Evolutionary conservation across 2,113 vertebrate genomes (phyloP).

Genomic region (Oxyruncus cristatus): DNA sequence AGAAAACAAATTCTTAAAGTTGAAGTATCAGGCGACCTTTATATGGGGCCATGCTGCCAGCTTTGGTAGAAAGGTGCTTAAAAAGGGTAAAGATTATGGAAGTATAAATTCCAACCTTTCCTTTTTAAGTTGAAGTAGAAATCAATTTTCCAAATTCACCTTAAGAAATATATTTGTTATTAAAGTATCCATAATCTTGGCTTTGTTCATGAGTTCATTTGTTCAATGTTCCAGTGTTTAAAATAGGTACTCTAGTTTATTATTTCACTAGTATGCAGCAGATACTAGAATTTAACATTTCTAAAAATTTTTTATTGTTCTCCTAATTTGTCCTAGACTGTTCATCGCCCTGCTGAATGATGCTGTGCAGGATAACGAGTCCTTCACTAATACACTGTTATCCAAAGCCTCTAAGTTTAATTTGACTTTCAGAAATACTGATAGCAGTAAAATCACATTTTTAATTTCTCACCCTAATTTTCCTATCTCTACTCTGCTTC

Average conservation of each 20-base stretch:
- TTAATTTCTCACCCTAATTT: constrained; percentile 39
- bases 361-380: constrained; percentile 38
- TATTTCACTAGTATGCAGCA: not conserved
- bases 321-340: constrained; percentile 44
- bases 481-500: constrained; percentile 39
- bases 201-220: not conserved
- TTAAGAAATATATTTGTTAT: not conserved
- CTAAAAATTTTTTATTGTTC: constrained; percentile 38
- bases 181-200: not conserved
- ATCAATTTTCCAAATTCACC: constrained; percentile 17
- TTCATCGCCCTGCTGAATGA: not conserved
- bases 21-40: not conserved
- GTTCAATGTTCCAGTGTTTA: not conserved
- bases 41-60: not conserved
- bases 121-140: constrained; percentile 57
- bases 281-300: constrained; percentile 17
- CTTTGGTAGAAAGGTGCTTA: not conserved
- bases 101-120: constrained; percentile 42
- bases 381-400: constrained; percentile 20
- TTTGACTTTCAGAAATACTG: constrained; percentile 20
- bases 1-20: not conserved
- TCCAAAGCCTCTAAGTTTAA: not conserved
- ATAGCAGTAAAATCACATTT: constrained; percentile 10
- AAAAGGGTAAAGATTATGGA: not conserved
- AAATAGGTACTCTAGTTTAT: not conserved